Evolutionary conservation across 2,797 vertebrate species (phyloP).

Genomic region (Hyperoplus immaculatus): DNA sequence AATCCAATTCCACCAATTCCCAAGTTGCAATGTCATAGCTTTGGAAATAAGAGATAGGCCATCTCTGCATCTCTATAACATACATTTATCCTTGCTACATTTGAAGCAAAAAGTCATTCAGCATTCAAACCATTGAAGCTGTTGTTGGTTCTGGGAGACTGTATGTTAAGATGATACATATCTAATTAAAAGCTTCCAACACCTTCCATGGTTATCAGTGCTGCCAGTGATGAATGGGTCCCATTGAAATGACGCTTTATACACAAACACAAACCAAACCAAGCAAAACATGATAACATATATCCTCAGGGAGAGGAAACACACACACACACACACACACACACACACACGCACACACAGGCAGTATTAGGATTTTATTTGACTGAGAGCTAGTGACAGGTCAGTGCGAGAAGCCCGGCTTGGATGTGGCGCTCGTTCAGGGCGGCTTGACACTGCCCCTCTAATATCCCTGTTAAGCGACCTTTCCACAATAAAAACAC

Average conservation of each 20-base stretch:
- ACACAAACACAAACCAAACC: conserved; percentile 25
- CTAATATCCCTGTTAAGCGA: no score
- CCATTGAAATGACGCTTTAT: conserved; percentile 15
- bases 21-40: background rate
- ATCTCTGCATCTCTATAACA: background rate
- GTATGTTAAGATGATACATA: conserved; percentile 30
- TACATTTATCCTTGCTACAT: background rate
- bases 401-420: conserved; percentile 3
- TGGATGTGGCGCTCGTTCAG: background rate
- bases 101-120: background rate
- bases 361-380: conserved; percentile 44
- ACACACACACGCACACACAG: no score
- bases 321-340: no score
- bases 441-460: background rate
- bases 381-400: conserved; percentile 64
- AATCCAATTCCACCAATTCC: background rate
- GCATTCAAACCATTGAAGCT: background rate
- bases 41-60: background rate
- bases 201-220: conserved; percentile 38
- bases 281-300: conserved; percentile 17
- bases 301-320: conserved; percentile 25
- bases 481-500: no score
- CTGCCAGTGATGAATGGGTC: conserved; percentile 4
- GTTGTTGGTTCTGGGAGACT: background rate
- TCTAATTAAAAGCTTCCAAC: conserved; percentile 57